Evolutionary conservation across 2,113 vertebrate species (phyloP).

Genomic region (Hydrochoerus hydrochaeris): DNA sequence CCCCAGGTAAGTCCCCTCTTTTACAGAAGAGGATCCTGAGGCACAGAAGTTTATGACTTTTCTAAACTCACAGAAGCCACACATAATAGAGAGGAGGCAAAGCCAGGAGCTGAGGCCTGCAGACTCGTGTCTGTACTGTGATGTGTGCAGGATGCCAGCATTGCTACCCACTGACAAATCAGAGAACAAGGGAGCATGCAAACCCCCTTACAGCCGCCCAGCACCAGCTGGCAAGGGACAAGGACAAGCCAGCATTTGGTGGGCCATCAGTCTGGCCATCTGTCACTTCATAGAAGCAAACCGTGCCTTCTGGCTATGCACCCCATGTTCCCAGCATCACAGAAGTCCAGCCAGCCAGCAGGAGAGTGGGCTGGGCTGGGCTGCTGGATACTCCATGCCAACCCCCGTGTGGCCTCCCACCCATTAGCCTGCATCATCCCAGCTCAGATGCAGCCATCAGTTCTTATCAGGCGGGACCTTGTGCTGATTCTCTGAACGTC

Average conservation of each 20-base stretch:
- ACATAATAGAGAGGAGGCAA: neutral
- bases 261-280: slow-evolving; percentile 63
- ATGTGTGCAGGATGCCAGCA: neutral
- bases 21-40: neutral
- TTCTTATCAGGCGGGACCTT: neutral
- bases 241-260: neutral
- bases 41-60: neutral
- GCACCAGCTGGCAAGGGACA: neutral
- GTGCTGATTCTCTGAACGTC: neutral
- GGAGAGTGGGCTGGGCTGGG: slow-evolving; percentile 14
- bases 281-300: slow-evolving; percentile 67
- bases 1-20: neutral
- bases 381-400: neutral
- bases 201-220: neutral
- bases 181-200: neutral
- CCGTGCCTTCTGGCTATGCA: slow-evolving; percentile 48
- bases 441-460: neutral
- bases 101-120: neutral
- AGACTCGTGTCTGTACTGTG: neutral
- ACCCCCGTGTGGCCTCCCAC: neutral
- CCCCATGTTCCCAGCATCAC: neutral
- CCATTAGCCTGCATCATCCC: neutral
- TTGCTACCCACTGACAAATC: neutral
- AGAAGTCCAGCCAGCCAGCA: neutral
- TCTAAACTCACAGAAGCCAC: neutral